phyloP scores from a whole-genome alignment of 1,140 invertebrate species.

The Linepithema humile region DNA sequence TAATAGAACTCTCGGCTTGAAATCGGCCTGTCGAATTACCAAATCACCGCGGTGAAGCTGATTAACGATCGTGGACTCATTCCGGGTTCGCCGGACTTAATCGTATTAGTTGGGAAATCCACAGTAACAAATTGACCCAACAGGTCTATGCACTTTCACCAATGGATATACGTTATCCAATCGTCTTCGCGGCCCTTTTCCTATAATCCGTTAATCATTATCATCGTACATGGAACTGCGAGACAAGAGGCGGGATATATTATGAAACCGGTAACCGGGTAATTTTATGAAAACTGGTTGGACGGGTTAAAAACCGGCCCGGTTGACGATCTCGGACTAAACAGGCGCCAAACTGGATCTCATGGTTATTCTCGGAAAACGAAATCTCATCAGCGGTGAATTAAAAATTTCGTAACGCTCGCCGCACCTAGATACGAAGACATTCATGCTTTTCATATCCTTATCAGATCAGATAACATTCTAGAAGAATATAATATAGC shows the following conservation, averaged over 20 bases:
- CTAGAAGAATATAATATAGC: background rate
- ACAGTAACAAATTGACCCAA: constrained; percentile 44
- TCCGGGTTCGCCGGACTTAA: constrained; percentile 18
- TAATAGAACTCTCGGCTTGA: constrained; percentile 45
- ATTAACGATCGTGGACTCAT: constrained; percentile 52
- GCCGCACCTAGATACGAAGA: background rate
- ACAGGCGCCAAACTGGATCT: constrained; percentile 66
- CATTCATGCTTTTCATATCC: background rate
- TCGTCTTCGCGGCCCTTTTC: constrained; percentile 49
- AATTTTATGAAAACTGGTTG: constrained; percentile 72
- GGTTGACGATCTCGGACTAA: constrained; percentile 65
- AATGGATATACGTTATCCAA: constrained; percentile 17
- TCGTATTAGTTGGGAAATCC: constrained; percentile 40
- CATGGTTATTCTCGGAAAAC: constrained; percentile 62
- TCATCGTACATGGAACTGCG: constrained; percentile 62
- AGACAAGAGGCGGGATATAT: constrained; percentile 68
- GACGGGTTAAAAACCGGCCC: constrained; percentile 70
- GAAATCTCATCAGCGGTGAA: constrained; percentile 59
- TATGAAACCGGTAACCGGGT: constrained; percentile 72
- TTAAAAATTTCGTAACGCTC: constrained; percentile 62
- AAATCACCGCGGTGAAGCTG: constrained; percentile 40
- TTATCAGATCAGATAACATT: background rate
- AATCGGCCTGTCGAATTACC: constrained; percentile 51
- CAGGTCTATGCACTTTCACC: constrained; percentile 40
- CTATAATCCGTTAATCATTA: constrained; percentile 69